phyloP scores from a whole-genome alignment of 2,888 invertebrate genomes.

The Leptinotarsa juncta region DNA sequence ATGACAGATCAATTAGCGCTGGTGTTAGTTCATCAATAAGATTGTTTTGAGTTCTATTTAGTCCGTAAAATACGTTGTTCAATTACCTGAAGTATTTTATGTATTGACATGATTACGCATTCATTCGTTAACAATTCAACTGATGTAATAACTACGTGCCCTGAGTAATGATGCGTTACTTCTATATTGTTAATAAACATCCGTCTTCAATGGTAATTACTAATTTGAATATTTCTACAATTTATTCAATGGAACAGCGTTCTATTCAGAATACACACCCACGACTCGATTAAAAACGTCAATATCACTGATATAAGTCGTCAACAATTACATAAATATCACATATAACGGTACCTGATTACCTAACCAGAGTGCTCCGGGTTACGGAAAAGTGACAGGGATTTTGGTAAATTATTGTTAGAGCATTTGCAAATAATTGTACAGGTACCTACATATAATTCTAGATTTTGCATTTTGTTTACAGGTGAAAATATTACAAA shows the following conservation, averaged over 20 bases:
- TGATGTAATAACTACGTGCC: conserved; percentile 7
- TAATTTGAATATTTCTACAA: conserved; percentile 10
- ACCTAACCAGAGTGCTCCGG: background rate
- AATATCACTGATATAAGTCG: conserved; percentile 4
- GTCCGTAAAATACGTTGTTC: too few relatives aligned
- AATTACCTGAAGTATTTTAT: background rate
- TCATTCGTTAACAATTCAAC: background rate
- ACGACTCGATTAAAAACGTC: background rate
- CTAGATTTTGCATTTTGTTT: too few relatives aligned
- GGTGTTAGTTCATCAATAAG: too few relatives aligned
- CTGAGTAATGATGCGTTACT: background rate
- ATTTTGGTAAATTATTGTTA: too few relatives aligned
- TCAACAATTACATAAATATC: conserved; percentile 8
- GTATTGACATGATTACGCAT: background rate
- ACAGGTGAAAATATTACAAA: too few relatives aligned
- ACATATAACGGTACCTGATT: conserved; percentile 9
- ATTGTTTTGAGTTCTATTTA: too few relatives aligned
- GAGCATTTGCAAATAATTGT: too few relatives aligned
- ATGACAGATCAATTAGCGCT: too few relatives aligned
- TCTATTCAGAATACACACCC: conserved; percentile 7
- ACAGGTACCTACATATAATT: too few relatives aligned
- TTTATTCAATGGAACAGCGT: conserved; percentile 3
- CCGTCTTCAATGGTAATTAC: conserved; percentile 13
- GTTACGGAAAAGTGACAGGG: background rate
- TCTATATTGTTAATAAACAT: conserved; percentile 8